Percentiles rank a stretch among this genome's conserved stretches.
phyloP scores from a whole-genome alignment of 2,888 invertebrate genomes.

The Acleris literana region DNA sequence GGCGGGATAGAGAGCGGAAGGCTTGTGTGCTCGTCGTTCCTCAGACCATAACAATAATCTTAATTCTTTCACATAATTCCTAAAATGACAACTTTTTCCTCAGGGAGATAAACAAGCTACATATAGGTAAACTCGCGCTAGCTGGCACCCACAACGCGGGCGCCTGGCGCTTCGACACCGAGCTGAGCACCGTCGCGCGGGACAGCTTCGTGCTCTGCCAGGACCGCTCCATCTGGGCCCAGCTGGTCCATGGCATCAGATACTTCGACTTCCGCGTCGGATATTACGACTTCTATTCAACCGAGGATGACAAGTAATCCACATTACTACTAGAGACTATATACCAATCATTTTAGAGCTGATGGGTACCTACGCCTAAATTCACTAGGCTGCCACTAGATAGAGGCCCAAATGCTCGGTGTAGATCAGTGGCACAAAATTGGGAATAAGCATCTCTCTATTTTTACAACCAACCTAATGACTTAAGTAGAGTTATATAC shows the following conservation, averaged over 20 bases:
- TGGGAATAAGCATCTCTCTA: too few species aligned
- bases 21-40: too few species aligned
- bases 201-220: constrained; percentile 83
- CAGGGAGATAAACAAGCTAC: constrained; percentile 70
- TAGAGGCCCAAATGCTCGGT: too few species aligned
- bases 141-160: constrained; percentile 83
- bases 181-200: constrained; percentile 65
- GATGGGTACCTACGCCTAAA: neutral
- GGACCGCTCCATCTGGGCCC: constrained; percentile 91
- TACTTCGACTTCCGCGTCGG: constrained; percentile 92
- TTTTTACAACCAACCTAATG: too few species aligned
- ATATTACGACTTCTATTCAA: constrained; percentile 80
- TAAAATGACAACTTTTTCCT: constrained; percentile 31
- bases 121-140: constrained; percentile 75
- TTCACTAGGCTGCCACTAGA: neutral
- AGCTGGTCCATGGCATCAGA: constrained; percentile 92
- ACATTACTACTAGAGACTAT: neutral
- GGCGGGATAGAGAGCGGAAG: too few species aligned
- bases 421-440: too few species aligned
- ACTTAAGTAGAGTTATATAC: too few species aligned
- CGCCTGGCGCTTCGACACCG: constrained; percentile 79
- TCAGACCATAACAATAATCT: too few species aligned
- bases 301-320: constrained; percentile 66
- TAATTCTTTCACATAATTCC: too few species aligned
- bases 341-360: neutral